Evolutionary conservation across 37 sponge, comb jelly and placozoan genomes (phyloP).

Genomic region (Ianthella basta): DNA sequence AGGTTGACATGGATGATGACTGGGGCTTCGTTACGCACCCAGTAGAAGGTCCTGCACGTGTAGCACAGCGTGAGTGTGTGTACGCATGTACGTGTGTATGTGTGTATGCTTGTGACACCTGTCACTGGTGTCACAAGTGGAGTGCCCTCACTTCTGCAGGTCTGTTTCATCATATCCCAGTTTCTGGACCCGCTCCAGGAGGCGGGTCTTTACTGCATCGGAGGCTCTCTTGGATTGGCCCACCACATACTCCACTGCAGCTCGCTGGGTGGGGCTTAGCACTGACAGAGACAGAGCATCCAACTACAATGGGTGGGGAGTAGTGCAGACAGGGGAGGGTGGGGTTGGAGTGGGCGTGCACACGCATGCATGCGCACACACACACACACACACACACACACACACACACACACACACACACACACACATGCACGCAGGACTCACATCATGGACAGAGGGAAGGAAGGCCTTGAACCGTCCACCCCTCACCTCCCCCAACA

Average conservation of each 20-base stretch:
- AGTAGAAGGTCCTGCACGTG: constrained; percentile 53
- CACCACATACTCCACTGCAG: constrained; percentile 67
- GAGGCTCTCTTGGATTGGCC: constrained; percentile 43
- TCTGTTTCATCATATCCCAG: constrained; percentile 64
- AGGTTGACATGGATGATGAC: constrained; percentile 79
- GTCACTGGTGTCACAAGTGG: too few relatives aligned
- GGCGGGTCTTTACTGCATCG: constrained; percentile 19
- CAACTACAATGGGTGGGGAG: constrained; percentile 29
- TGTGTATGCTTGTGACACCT: too few relatives aligned
- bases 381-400: too few relatives aligned
- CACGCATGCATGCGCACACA: too few relatives aligned
- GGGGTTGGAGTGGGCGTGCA: background rate
- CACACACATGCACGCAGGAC: background rate
- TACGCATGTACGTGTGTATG: too few relatives aligned
- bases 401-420: too few relatives aligned
- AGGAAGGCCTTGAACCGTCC: constrained; percentile 66
- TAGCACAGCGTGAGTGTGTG: too few relatives aligned
- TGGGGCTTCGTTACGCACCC: constrained; percentile 71
- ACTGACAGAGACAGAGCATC: constrained; percentile 64
- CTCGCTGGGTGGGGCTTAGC: constrained; percentile 53
- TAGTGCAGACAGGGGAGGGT: background rate
- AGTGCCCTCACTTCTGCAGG: constrained; percentile 42
- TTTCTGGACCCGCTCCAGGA: constrained; percentile 24
- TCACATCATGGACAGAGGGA: constrained; percentile 73
- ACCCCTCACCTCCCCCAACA: constrained; percentile 32